Percentiles rank a stretch among this genome's conserved stretches.
Conservation (phyloP, 30 jellyfish, hydroid and myxozoan genomes). For the Catostylus mosaicus region DNA sequence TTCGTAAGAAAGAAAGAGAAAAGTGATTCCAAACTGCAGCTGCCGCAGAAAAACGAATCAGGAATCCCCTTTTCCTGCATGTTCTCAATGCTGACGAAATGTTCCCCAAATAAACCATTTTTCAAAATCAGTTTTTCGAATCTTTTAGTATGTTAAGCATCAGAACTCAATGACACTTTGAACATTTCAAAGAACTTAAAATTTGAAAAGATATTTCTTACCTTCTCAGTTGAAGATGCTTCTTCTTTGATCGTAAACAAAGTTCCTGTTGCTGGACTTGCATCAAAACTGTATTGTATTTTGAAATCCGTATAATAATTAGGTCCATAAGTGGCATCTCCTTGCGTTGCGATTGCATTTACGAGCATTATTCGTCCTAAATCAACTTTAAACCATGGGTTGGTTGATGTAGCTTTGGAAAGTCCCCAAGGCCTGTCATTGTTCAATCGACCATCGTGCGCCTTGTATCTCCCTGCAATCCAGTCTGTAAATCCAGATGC, state of each 20-base stretch:
- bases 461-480: slow-evolving; percentile 31
- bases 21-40: no score
- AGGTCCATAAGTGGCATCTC: slow-evolving; percentile 57
- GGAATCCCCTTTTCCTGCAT: no score
- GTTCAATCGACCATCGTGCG: slow-evolving; percentile 62
- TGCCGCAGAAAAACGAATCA: no score
- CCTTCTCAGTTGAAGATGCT: slow-evolving; percentile 23
- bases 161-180: no score
- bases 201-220: background rate
- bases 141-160: no score
- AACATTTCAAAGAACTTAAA: background rate
- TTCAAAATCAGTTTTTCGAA: no score
- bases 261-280: slow-evolving; percentile 9
- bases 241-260: slow-evolving; percentile 29
- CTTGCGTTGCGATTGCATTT: slow-evolving; percentile 69
- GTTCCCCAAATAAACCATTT: no score
- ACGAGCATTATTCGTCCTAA: slow-evolving; percentile 66
- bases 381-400: slow-evolving; percentile 62
- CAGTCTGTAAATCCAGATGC: slow-evolving; percentile 22
- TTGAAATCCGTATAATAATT: slow-evolving; percentile 57
- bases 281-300: slow-evolving; percentile 39
- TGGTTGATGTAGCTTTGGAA: background rate
- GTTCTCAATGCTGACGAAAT: no score
- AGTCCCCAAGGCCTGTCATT: slow-evolving; percentile 61
- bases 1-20: no score